phyloP scores from a whole-genome alignment of 2,113 vertebrate genomes.

The Tauraco erythrolophus region DNA sequence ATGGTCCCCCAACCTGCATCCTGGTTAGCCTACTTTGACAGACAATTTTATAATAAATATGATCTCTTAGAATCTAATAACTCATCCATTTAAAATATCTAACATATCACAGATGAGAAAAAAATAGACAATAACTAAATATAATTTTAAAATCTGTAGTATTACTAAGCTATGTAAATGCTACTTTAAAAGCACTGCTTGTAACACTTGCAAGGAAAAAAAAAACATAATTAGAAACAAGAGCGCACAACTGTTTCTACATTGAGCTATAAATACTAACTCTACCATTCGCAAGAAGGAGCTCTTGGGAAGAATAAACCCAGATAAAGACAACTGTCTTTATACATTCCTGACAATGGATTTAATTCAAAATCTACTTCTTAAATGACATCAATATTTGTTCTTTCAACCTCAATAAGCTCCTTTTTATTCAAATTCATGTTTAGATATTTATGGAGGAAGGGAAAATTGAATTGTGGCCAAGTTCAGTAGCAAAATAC shows the following conservation, averaged over 20 bases:
- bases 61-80: neutral
- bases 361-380: neutral
- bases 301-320: neutral
- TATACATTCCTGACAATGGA: neutral
- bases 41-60: neutral
- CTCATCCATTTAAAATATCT: neutral
- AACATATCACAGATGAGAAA: neutral
- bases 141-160: neutral
- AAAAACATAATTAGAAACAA: neutral
- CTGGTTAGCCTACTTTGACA: neutral
- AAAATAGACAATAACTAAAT: neutral
- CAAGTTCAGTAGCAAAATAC: neutral
- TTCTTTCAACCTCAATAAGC: neutral
- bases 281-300: neutral
- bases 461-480: neutral
- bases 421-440: neutral
- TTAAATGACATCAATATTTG: neutral
- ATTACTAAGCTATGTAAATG: neutral
- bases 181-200: neutral
- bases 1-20: neutral
- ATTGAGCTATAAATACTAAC: neutral
- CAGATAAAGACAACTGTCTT: neutral
- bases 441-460: neutral
- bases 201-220: no score
- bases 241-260: neutral